Conservation (phyloP, 2,113 vertebrate genomes). For the Scolopax mira region DNA sequence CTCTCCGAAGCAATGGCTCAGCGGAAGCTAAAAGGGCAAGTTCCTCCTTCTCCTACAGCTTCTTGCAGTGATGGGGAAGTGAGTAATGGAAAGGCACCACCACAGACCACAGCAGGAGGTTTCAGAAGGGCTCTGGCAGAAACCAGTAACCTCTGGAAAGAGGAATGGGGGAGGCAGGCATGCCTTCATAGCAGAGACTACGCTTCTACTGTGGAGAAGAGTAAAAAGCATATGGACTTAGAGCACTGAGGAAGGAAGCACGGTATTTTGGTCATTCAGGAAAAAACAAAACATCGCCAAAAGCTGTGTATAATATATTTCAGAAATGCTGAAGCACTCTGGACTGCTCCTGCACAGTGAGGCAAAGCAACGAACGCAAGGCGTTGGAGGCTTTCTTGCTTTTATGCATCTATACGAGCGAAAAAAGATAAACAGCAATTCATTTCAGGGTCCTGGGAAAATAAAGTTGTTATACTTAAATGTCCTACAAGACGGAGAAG, state of each 20-base stretch:
- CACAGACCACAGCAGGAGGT: not conserved
- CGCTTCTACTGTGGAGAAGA: not conserved
- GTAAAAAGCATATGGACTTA: not conserved
- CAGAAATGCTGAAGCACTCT: not conserved
- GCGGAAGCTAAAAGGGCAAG: not conserved
- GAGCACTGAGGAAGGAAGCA: not conserved
- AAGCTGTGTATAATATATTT: not conserved
- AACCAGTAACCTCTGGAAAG: conserved; percentile 10
- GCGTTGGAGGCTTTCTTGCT: not conserved
- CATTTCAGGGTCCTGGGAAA: not conserved
- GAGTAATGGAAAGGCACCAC: not conserved
- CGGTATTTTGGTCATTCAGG: not conserved
- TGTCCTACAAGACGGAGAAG: not conserved
- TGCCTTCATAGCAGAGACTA: not conserved
- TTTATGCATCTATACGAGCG: not conserved
- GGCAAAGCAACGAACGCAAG: not conserved
- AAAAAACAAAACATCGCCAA: not conserved
- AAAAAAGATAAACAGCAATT: not conserved
- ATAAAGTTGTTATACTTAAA: not conserved
- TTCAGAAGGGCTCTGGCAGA: not conserved
- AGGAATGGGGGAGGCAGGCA: not conserved
- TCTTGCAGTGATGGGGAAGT: not conserved
- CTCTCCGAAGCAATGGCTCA: not conserved
- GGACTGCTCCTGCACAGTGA: not conserved
- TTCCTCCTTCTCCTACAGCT: conserved; percentile 1